Evolutionary conservation across 2,113 vertebrate species (phyloP).

Genomic region (Hemiscyllium ocellatum): DNA sequence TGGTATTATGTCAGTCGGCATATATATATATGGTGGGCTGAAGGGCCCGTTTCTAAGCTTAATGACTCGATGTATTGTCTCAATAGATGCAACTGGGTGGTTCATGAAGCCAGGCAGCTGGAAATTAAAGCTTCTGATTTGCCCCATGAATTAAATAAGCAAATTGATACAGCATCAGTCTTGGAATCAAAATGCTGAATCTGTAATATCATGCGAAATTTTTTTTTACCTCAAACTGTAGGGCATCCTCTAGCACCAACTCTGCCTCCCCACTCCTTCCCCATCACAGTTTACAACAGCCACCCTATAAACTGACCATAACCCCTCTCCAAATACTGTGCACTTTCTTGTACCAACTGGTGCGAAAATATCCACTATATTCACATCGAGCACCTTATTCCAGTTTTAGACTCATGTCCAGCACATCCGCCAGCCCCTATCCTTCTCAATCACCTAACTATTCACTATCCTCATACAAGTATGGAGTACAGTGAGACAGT

Average conservation of each 20-base stretch:
- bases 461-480: not conserved
- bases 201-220: not conserved
- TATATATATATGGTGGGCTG: too few relatives aligned
- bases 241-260: too few relatives aligned
- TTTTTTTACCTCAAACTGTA: not conserved
- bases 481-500: not conserved
- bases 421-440: not conserved
- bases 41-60: too few relatives aligned
- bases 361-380: not conserved
- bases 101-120: not conserved
- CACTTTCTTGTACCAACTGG: not conserved
- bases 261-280: too few relatives aligned
- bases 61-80: too few relatives aligned
- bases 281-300: not conserved
- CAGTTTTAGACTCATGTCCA: not conserved
- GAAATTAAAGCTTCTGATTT: not conserved
- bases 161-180: not conserved
- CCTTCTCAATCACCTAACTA: not conserved
- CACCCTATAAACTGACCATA: not conserved
- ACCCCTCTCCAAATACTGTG: not conserved
- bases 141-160: not conserved
- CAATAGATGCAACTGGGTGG: not conserved
- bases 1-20: too few relatives aligned
- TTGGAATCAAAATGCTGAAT: not conserved
- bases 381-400: not conserved